phyloP scores from a whole-genome alignment of 2,888 invertebrate species.

The Bombylius major region DNA sequence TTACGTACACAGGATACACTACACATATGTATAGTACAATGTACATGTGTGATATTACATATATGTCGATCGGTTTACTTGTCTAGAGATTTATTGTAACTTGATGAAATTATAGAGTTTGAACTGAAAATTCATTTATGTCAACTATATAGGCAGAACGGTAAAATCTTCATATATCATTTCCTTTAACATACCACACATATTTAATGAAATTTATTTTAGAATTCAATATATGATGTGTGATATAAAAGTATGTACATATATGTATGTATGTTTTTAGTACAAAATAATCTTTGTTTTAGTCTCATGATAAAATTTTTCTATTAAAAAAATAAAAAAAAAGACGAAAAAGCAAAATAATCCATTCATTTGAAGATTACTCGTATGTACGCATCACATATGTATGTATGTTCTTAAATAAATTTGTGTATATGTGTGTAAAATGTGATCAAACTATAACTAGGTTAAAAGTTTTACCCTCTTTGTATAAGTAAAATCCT shows the following conservation, averaged over 20 bases:
- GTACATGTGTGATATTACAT: too few species aligned
- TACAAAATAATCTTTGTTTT: not conserved
- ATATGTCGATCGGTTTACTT: too few species aligned
- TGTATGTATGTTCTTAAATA: too few species aligned
- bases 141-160: not conserved
- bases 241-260: not conserved
- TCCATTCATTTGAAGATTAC: not conserved
- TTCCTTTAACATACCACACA: too few species aligned
- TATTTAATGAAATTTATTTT: too few species aligned
- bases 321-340: too few species aligned
- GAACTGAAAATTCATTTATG: slow-evolving; percentile 6
- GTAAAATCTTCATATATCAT: not conserved
- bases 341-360: too few species aligned
- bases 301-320: not conserved
- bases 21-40: too few species aligned
- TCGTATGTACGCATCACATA: not conserved
- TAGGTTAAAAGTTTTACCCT: slow-evolving; percentile 1
- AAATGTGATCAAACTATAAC: not conserved
- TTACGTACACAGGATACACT: too few species aligned
- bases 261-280: not conserved
- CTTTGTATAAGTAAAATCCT: not conserved
- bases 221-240: too few species aligned
- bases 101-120: slow-evolving; percentile 11
- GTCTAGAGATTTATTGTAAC: slow-evolving; percentile 7
- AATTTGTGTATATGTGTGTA: too few species aligned